Percentiles rank a stretch among this genome's conserved stretches.
Evolutionary conservation across 2,888 invertebrate species (phyloP).

Genomic region (Hetaerina titia): DNA sequence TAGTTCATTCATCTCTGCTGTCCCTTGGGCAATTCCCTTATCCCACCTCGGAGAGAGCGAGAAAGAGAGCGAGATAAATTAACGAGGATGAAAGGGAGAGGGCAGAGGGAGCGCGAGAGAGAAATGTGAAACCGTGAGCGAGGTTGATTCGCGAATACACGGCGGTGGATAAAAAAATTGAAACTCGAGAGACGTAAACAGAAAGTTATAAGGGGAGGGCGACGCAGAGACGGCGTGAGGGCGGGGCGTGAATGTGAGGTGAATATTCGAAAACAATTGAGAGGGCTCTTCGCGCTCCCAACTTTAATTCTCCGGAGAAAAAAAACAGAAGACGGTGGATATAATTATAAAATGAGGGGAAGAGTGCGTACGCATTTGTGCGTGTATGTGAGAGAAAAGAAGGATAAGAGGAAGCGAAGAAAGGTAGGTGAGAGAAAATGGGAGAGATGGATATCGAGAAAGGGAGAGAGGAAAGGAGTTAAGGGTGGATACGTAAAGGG

Average conservation of each 20-base stretch:
- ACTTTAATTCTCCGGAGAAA: too few relatives aligned
- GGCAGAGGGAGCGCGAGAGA: too few relatives aligned
- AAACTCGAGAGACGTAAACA: not conserved
- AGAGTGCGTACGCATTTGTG: not conserved
- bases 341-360: not conserved
- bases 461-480: not conserved
- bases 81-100: not conserved
- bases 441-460: not conserved
- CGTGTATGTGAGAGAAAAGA: not conserved
- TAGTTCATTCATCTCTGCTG: too few relatives aligned
- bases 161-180: not conserved
- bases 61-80: not conserved
- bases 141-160: not conserved
- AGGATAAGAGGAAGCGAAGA: not conserved
- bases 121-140: not conserved
- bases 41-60: not conserved
- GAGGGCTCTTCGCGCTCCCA: too few relatives aligned
- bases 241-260: not conserved
- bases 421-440: not conserved
- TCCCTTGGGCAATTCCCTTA: too few relatives aligned
- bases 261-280: not conserved
- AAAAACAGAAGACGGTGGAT: not conserved
- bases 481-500: not conserved
- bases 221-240: not conserved
- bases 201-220: not conserved